Conservation (phyloP, 2,113 vertebrate species). For the Heterotilapia buettikoferi region DNA sequence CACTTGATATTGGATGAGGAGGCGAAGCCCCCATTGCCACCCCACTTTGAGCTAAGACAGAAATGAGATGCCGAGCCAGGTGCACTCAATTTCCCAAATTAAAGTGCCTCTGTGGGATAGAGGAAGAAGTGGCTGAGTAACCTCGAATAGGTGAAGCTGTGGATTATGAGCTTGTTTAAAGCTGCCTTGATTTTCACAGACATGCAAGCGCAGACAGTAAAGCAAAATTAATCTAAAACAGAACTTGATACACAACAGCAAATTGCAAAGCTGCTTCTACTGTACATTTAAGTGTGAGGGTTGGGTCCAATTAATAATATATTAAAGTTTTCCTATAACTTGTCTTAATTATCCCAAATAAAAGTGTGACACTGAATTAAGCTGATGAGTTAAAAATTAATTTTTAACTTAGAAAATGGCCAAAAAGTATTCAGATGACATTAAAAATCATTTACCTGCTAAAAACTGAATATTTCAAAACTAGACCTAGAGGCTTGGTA, state of each 20-base stretch:
- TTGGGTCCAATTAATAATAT: background rate
- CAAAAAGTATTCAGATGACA: background rate
- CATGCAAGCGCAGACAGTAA: background rate
- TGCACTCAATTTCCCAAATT: slow-evolving; percentile 23
- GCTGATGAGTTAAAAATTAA: background rate
- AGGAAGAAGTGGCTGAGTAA: background rate
- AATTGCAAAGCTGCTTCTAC: background rate
- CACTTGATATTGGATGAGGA: background rate
- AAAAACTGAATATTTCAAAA: background rate
- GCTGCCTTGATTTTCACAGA: background rate
- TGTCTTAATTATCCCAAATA: background rate
- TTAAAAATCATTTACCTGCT: background rate
- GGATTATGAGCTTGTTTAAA: background rate
- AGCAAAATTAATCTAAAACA: background rate
- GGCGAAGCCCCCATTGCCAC: background rate
- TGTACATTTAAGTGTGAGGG: background rate
- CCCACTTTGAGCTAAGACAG: background rate
- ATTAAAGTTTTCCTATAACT: background rate
- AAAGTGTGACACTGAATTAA: background rate
- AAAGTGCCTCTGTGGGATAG: background rate
- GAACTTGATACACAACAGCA: background rate
- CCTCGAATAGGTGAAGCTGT: background rate
- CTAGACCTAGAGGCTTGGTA: too few species aligned
- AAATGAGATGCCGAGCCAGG: slow-evolving; percentile 12
- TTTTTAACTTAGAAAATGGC: background rate